These are phyloP conservation scores for Rhyacophila brunnea DNA, from an alignment of 1,140 invertebrate species.

Conservation along the genomic window DNA sequence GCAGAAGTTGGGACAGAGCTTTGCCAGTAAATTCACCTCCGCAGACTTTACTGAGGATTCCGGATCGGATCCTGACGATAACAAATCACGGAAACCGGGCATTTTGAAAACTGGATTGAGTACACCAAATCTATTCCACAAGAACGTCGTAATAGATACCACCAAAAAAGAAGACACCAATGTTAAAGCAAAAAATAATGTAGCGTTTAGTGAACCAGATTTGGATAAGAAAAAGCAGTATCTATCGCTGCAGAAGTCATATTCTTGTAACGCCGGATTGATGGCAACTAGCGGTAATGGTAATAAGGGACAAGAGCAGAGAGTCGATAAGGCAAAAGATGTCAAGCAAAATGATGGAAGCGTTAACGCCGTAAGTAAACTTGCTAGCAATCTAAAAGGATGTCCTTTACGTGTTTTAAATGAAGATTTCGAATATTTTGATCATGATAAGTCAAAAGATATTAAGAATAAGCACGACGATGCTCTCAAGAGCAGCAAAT, in stretches of 20 bases:
- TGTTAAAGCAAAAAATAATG: constrained; percentile 21
- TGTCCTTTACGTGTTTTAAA: constrained; percentile 45
- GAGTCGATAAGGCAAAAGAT: not conserved
- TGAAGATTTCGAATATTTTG: constrained; percentile 38
- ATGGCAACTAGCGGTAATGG: constrained; percentile 38
- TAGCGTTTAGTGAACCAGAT: constrained; percentile 1
- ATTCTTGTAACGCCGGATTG: constrained; percentile 50
- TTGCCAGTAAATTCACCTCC: constrained; percentile 43
- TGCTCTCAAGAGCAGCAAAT: constrained; percentile 11
- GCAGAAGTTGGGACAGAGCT: constrained; percentile 45
- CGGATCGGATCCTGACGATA: constrained; percentile 29
- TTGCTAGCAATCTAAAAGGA: constrained; percentile 23
- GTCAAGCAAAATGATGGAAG: not conserved
- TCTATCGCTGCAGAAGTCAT: constrained; percentile 52
- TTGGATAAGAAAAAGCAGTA: constrained; percentile 42
- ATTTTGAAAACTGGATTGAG: constrained; percentile 45
- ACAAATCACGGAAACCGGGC: constrained; percentile 38
- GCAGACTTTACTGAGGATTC: constrained; percentile 42
- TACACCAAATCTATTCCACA: constrained; percentile 49
- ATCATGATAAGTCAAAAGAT: constrained; percentile 18
- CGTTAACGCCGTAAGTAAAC: constrained; percentile 1
- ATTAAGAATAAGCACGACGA: constrained; percentile 16
- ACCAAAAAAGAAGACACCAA: constrained; percentile 40
- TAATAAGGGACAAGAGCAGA: too few relatives aligned
- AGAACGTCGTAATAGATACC: constrained; percentile 29